Conservation (phyloP, 1,140 invertebrate species). For the Dreissena rostriformis region DNA sequence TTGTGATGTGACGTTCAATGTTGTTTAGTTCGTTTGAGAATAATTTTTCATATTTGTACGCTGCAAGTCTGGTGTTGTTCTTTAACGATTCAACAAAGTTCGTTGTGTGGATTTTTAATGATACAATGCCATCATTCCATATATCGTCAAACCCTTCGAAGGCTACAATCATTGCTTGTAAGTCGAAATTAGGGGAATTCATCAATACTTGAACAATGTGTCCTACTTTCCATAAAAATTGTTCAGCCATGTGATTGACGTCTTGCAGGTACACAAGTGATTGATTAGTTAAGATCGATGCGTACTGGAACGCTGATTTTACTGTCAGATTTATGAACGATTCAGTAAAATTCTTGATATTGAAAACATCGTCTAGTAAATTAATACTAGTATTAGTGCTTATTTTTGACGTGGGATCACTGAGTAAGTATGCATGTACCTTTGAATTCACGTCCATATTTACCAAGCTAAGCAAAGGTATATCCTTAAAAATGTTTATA, state of each 20-base stretch:
- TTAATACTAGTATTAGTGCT: not conserved
- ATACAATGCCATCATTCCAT: not conserved
- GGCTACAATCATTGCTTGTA: too few relatives aligned
- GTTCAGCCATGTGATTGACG: too few relatives aligned
- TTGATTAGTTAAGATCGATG: not conserved
- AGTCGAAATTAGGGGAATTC: too few relatives aligned
- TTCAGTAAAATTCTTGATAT: not conserved
- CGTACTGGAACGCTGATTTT: not conserved
- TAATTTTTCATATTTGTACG: not conserved
- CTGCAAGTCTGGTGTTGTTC: not conserved
- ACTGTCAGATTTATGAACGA: not conserved
- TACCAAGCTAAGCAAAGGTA: not conserved
- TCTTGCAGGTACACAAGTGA: not conserved
- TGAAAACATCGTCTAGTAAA: not conserved
- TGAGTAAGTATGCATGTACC: not conserved
- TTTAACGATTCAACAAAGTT: not conserved
- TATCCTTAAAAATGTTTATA: not conserved
- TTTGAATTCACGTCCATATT: not conserved
- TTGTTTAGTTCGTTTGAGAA: not conserved
- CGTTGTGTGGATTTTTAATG: not conserved
- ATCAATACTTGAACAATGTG: too few relatives aligned
- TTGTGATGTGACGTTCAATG: not conserved
- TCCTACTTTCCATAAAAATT: too few relatives aligned
- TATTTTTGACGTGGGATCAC: not conserved
- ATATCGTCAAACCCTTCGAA: not conserved